Evolutionary conservation across 2,888 invertebrate genomes (phyloP).

Genomic region (Plagiodera versicolora): DNA sequence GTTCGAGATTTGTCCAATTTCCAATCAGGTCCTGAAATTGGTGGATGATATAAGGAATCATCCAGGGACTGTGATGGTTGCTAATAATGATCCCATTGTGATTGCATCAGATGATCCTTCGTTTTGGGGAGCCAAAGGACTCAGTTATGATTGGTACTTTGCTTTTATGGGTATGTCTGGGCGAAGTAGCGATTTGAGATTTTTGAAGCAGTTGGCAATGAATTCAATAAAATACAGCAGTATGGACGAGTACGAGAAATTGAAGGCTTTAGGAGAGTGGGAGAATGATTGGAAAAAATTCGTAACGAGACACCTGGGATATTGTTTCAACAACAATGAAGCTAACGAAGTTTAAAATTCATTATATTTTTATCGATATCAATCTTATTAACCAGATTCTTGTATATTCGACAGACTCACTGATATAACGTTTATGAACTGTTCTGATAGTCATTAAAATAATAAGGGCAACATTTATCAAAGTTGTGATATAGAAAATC

Average conservation of each 20-base stretch:
- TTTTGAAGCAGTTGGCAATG: constrained; percentile 72
- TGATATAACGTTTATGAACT: too few relatives aligned
- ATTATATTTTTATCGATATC: background rate
- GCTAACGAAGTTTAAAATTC: background rate
- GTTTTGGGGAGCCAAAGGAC: constrained; percentile 70
- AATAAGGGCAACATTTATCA: too few relatives aligned
- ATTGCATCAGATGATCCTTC: constrained; percentile 76
- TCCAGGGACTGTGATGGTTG: constrained; percentile 66
- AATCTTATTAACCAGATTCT: too few relatives aligned
- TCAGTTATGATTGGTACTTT: constrained; percentile 78
- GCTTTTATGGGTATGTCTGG: constrained; percentile 76
- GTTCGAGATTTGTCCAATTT: constrained; percentile 76
- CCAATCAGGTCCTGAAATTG: constrained; percentile 71
- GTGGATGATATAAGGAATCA: constrained; percentile 76
- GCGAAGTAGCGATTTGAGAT: constrained; percentile 64
- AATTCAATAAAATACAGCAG: constrained; percentile 76
- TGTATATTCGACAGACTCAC: too few relatives aligned
- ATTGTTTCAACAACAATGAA: background rate
- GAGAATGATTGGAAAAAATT: constrained; percentile 59
- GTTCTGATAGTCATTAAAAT: too few relatives aligned
- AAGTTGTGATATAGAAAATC: too few relatives aligned
- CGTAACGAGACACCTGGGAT: background rate
- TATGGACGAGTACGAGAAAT: constrained; percentile 57
- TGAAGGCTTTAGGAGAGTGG: constrained; percentile 59
- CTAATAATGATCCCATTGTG: constrained; percentile 70